Conservation (phyloP, 1,140 invertebrate species). For the Neodiprion fabricii region DNA sequence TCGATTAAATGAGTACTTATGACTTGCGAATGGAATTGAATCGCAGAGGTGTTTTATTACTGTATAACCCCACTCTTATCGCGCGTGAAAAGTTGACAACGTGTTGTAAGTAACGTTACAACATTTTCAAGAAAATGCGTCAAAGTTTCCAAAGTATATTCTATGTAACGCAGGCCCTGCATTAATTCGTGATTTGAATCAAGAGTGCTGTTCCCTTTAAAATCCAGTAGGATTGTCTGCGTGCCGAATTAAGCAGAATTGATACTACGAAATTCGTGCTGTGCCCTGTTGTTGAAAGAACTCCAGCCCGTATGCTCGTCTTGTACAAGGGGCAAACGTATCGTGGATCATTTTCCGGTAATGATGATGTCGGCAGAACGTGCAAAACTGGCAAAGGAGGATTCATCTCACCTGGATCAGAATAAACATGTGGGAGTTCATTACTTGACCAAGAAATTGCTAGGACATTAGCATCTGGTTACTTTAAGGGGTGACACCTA, state of each 20-base stretch:
- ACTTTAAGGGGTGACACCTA: background rate
- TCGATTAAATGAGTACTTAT: constrained; percentile 28
- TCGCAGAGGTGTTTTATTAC: constrained; percentile 8
- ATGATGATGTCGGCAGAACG: constrained; percentile 71
- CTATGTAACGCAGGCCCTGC: background rate
- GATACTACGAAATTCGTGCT: constrained; percentile 89
- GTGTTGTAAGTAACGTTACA: constrained; percentile 4
- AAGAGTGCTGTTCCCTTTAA: constrained; percentile 84
- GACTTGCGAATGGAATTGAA: constrained; percentile 12
- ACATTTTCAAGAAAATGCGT: constrained; percentile 14
- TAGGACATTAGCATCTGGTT: background rate
- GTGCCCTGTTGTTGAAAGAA: constrained; percentile 86
- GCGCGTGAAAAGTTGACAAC: too few relatives aligned
- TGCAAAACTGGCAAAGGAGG: constrained; percentile 77
- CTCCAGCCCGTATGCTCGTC: constrained; percentile 82
- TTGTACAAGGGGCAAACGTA: constrained; percentile 86
- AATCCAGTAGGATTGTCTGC: constrained; percentile 80
- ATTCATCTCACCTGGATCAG: constrained; percentile 75
- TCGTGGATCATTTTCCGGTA: constrained; percentile 67
- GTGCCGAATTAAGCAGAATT: constrained; percentile 72
- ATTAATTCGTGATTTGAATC: constrained; percentile 75
- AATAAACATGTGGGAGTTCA: background rate
- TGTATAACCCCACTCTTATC: background rate
- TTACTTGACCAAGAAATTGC: background rate
- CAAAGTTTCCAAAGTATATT: background rate